Conservation (phyloP, 2,113 vertebrate genomes). For the Empidonax alnorum region DNA sequence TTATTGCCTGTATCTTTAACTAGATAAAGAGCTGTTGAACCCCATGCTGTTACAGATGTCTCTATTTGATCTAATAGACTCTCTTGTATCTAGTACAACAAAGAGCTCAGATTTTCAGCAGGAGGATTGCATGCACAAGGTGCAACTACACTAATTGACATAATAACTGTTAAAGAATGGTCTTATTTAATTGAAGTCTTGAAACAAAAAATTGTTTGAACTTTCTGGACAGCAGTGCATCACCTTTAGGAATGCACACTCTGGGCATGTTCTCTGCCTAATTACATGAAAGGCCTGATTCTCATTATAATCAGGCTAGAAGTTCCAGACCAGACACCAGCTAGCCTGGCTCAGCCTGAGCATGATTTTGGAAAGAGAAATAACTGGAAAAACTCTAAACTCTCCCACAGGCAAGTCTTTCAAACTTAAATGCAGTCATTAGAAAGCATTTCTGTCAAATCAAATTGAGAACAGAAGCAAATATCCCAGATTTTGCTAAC, state of each 20-base stretch:
- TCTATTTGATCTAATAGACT: neutral
- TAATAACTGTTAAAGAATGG: neutral
- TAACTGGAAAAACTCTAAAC: neutral
- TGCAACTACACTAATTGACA: neutral
- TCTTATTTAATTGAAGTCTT: neutral
- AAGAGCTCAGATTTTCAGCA: neutral
- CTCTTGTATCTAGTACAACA: neutral
- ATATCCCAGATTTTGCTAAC: neutral
- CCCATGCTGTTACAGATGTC: neutral
- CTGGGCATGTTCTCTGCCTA: neutral
- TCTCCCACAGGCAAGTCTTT: neutral
- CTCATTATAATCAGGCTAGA: neutral
- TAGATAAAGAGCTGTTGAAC: neutral
- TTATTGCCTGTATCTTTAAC: neutral
- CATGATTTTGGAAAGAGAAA: neutral
- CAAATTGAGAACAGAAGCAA: neutral
- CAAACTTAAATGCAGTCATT: neutral
- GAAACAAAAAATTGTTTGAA: neutral
- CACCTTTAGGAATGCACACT: neutral
- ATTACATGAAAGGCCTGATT: neutral
- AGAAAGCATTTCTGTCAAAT: neutral
- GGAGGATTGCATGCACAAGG: neutral
- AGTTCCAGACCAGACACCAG: neutral
- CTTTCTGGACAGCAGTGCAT: neutral
- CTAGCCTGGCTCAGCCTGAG: neutral